A percentile compares a stretch with the other conserved stretches of the same genome.
These are phyloP conservation scores for Lepidonotus clava DNA, from an alignment of 2,888 invertebrate genomes.

Conservation along the genomic window DNA sequence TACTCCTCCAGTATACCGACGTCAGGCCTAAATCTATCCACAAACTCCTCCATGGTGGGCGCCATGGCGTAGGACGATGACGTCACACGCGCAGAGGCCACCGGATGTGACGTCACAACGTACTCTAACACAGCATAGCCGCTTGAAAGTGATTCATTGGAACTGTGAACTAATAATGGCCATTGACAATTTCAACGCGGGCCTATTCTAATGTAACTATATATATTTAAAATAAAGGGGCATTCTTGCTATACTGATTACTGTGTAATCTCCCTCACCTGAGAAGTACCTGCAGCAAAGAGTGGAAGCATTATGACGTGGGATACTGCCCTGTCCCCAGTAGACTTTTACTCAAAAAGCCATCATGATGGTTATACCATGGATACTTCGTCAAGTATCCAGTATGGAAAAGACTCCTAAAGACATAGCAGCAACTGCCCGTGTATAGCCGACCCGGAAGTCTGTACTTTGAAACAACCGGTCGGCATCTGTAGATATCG, in stretches of 20 bases:
- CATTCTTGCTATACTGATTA: slow-evolving; percentile 41
- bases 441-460: too few species aligned
- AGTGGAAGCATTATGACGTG: background rate
- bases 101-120: slow-evolving; percentile 26
- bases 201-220: background rate
- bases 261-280: slow-evolving; percentile 37
- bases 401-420: too few species aligned
- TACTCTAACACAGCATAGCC: background rate
- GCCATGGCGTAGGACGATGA: slow-evolving; percentile 71
- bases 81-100: slow-evolving; percentile 33
- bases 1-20: slow-evolving; percentile 75
- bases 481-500: too few species aligned
- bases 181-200: slow-evolving; percentile 5
- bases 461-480: too few species aligned
- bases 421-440: too few species aligned
- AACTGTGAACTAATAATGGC: slow-evolving; percentile 13
- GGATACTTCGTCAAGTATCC: too few species aligned
- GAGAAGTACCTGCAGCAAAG: background rate
- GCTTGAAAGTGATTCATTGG: background rate
- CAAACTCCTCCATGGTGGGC: slow-evolving; percentile 80
- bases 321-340: too few species aligned
- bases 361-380: too few species aligned
- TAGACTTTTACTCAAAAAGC: too few species aligned
- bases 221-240: background rate
- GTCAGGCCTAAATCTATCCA: slow-evolving; percentile 79